Percentiles rank a stretch among this genome's conserved stretches.
Conservation (phyloP, 2,888 invertebrate species). For the Cantharis rustica region DNA sequence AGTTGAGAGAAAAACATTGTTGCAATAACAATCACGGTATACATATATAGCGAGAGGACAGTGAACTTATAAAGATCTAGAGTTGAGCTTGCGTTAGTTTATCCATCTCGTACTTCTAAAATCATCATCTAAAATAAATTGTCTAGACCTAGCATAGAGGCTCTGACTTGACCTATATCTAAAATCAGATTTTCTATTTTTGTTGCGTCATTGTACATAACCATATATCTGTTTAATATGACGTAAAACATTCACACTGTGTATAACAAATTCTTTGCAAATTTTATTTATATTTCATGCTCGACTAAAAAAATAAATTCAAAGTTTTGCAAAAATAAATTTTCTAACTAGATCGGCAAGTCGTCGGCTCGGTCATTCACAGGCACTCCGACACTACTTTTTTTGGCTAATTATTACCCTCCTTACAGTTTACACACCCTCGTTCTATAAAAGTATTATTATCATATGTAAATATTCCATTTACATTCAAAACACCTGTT, state of each 20-base stretch:
- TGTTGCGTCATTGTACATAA: slow-evolving; percentile 34
- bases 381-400: too few species aligned
- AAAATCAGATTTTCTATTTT: slow-evolving; percentile 38
- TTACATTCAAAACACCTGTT: neutral
- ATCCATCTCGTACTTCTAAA: slow-evolving; percentile 13
- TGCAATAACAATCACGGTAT: slow-evolving; percentile 28
- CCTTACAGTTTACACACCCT: too few species aligned
- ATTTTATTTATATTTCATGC: neutral
- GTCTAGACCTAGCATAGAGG: slow-evolving; percentile 37
- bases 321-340: neutral
- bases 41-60: slow-evolving; percentile 16
- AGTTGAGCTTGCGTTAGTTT: slow-evolving; percentile 5
- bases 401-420: too few species aligned
- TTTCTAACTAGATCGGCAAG: neutral
- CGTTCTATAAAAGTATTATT: too few species aligned
- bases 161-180: slow-evolving; percentile 38
- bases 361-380: neutral
- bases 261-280: neutral
- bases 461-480: neutral
- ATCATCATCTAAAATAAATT: slow-evolving; percentile 36
- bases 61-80: slow-evolving; percentile 25
- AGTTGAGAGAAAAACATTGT: slow-evolving; percentile 12
- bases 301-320: neutral
- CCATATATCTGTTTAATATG: slow-evolving; percentile 20
- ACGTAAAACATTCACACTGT: slow-evolving; percentile 3